Conservation (phyloP, 2,797 vertebrate species). For the Notoglanidium macrostoma region DNA sequence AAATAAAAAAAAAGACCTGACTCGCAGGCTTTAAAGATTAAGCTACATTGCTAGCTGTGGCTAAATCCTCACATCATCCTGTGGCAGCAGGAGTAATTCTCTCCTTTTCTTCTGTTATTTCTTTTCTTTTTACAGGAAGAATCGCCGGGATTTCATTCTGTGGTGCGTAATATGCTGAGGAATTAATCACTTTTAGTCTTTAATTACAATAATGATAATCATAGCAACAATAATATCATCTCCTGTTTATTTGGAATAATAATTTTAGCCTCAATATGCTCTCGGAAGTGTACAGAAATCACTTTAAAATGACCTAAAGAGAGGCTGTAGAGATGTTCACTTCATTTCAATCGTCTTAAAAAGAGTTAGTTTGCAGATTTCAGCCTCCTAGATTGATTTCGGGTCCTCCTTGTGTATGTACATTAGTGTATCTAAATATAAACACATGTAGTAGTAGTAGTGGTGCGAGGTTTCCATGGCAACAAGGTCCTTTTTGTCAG, state of each 20-base stretch:
- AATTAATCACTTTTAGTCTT: constrained; percentile 58
- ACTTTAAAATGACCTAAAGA: too few species aligned
- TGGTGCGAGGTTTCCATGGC: not conserved
- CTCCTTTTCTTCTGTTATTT: constrained; percentile 64
- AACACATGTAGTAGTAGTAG: not conserved
- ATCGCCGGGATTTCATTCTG: constrained; percentile 87
- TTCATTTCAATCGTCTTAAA: too few species aligned
- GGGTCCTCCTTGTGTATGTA: too few species aligned
- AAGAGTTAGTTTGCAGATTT: too few species aligned
- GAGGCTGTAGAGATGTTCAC: too few species aligned
- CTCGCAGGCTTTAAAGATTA: not conserved
- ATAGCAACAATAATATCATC: not conserved
- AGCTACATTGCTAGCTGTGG: not conserved
- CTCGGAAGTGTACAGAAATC: too few species aligned
- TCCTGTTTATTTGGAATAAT: not conserved
- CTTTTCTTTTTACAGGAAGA: constrained; percentile 84
- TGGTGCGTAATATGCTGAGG: constrained; percentile 81
- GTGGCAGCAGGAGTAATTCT: constrained; percentile 28
- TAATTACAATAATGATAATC: not conserved
- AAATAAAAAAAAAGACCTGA: not conserved
- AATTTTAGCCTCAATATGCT: too few species aligned
- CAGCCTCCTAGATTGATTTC: too few species aligned
- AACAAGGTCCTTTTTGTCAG: not conserved
- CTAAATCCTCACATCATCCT: not conserved
- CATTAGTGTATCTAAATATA: not conserved